Percentiles rank a stretch among this genome's conserved stretches.
phyloP scores from a whole-genome alignment of 1,140 invertebrate species.

The Schlechtendalia chinensis region DNA sequence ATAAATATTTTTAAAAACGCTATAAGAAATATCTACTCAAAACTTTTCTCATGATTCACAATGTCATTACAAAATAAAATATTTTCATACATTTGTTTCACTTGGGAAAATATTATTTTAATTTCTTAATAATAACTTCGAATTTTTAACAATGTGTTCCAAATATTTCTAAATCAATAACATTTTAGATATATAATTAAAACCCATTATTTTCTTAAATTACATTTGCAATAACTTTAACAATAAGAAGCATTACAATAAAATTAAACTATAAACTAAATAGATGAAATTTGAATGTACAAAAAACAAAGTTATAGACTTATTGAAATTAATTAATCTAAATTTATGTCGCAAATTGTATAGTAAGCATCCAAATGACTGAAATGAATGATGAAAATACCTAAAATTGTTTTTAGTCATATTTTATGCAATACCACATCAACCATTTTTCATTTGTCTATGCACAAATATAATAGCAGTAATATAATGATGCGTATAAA shows the following conservation, averaged over 20 bases:
- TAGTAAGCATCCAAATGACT: background rate
- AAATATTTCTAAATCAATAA: background rate
- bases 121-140: background rate
- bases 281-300: background rate
- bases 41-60: background rate
- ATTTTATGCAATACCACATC: background rate
- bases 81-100: background rate
- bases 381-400: background rate
- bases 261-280: background rate
- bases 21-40: background rate
- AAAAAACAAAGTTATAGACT: background rate
- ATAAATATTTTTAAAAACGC: background rate
- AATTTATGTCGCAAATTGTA: background rate
- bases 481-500: background rate
- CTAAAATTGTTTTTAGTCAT: background rate
- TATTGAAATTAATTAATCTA: background rate
- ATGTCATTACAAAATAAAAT: background rate
- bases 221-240: background rate
- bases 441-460: background rate
- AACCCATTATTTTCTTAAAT: background rate
- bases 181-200: background rate
- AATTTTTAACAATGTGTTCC: background rate
- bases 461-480: background rate
- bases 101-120: background rate
- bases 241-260: background rate